These are phyloP conservation scores for Cyclophora punctaria DNA, from an alignment of 2,888 invertebrate genomes.

Conservation along the genomic window DNA sequence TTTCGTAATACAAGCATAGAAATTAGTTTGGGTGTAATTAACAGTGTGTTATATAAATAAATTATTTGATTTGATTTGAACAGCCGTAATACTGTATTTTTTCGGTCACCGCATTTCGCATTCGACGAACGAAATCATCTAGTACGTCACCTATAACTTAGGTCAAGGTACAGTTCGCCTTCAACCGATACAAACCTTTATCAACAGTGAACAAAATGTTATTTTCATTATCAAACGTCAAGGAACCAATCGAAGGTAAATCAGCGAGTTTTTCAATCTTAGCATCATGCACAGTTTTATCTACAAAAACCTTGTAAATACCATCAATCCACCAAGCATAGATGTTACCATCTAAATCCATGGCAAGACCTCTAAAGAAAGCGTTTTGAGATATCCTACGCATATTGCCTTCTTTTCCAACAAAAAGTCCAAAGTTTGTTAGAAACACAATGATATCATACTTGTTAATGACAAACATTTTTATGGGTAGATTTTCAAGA, in stretches of 20 bases:
- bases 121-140: too few species aligned
- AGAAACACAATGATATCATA: slow-evolving; percentile 45
- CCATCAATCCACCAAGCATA: slow-evolving; percentile 65
- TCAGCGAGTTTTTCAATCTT: slow-evolving; percentile 38
- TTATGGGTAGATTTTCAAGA: slow-evolving; percentile 37
- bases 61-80: too few species aligned
- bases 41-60: too few species aligned
- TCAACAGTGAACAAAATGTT: slow-evolving; percentile 49
- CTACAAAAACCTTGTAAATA: slow-evolving; percentile 47
- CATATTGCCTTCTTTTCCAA: slow-evolving; percentile 31
- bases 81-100: too few species aligned
- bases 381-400: slow-evolving; percentile 45
- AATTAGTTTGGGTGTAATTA: too few species aligned
- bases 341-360: slow-evolving; percentile 46
- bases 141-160: too few species aligned
- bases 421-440: slow-evolving; percentile 45
- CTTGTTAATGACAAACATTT: slow-evolving; percentile 50
- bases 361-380: slow-evolving; percentile 50
- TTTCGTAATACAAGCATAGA: too few species aligned
- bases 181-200: slow-evolving; percentile 38
- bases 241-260: slow-evolving; percentile 40
- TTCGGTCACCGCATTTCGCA: too few species aligned
- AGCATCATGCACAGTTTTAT: slow-evolving; percentile 35
- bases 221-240: slow-evolving; percentile 56
- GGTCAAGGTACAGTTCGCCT: too few species aligned